Evolutionary conservation across 1,140 invertebrate species (phyloP).

Genomic region (Tetramorium alpestre): DNA sequence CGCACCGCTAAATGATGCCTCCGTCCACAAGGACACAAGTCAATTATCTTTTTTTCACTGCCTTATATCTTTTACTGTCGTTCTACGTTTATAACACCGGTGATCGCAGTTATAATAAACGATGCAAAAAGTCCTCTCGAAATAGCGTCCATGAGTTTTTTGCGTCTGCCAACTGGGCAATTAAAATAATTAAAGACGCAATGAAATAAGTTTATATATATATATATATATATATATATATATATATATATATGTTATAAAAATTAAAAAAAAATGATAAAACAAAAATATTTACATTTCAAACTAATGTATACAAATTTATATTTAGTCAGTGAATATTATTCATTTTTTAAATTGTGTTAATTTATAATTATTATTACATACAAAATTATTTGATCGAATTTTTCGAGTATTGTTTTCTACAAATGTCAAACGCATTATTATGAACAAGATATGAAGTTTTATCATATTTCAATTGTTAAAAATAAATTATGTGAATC

Average conservation of each 20-base stretch:
- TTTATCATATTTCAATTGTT: not conserved
- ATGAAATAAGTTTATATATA: not conserved
- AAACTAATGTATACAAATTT: not conserved
- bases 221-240: no score
- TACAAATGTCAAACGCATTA: not conserved
- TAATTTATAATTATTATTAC: not conserved
- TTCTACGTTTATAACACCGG: conserved; percentile 15
- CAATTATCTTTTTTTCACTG: conserved; percentile 29
- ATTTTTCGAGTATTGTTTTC: not conserved
- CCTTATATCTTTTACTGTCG: conserved; percentile 24
- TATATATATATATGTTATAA: not conserved
- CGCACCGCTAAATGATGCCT: conserved; percentile 40
- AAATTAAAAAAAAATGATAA: conserved; percentile 5
- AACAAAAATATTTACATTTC: not conserved
- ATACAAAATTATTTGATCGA: not conserved
- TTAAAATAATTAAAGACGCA: not conserved
- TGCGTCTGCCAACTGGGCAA: not conserved
- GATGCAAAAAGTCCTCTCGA: conserved; percentile 15
- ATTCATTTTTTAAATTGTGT: not conserved
- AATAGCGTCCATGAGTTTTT: conserved; percentile 19
- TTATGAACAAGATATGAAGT: not conserved
- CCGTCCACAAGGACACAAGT: conserved; percentile 57
- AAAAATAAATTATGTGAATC: not conserved
- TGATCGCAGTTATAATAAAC: conserved; percentile 18
- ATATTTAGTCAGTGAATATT: not conserved